These are phyloP conservation scores for Pteronotus mesoamericanus DNA, from an alignment of 2,797 vertebrate species.

Conservation along the genomic window DNA sequence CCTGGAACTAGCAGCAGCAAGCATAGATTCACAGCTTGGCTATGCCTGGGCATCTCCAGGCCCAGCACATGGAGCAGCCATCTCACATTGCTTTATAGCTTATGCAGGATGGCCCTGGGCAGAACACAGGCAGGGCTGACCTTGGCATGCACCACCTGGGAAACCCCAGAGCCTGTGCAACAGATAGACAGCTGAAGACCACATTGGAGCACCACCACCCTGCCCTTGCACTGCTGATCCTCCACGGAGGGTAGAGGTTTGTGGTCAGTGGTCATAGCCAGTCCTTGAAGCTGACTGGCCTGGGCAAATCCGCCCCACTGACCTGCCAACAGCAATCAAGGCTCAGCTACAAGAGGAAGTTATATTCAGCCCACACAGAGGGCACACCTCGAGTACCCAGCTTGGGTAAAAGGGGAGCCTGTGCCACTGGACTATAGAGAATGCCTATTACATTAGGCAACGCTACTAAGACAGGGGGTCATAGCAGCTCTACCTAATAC, in stretches of 20 bases:
- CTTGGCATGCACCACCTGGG: neutral
- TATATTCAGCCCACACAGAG: neutral
- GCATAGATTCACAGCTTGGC: neutral
- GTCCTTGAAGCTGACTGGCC: neutral
- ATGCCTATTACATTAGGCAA: neutral
- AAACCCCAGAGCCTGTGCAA: neutral
- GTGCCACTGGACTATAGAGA: neutral
- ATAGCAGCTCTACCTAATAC: too few relatives aligned
- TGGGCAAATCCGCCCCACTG: neutral
- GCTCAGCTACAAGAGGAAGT: neutral
- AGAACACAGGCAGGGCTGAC: neutral
- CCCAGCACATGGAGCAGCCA: neutral
- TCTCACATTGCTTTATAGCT: neutral
- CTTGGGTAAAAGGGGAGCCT: neutral
- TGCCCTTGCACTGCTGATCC: neutral
- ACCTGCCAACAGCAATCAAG: neutral
- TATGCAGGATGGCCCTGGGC: neutral
- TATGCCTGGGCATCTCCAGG: neutral
- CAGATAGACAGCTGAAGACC: neutral
- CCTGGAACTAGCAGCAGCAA: neutral
- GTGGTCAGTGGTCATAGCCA: neutral
- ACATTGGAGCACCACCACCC: neutral
- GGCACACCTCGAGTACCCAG: neutral
- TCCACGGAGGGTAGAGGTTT: neutral
- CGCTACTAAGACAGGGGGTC: neutral